A percentile compares a stretch with the other conserved stretches of the same genome.
phyloP scores from a whole-genome alignment of 2,797 vertebrate genomes.

The Octomys mimax region DNA sequence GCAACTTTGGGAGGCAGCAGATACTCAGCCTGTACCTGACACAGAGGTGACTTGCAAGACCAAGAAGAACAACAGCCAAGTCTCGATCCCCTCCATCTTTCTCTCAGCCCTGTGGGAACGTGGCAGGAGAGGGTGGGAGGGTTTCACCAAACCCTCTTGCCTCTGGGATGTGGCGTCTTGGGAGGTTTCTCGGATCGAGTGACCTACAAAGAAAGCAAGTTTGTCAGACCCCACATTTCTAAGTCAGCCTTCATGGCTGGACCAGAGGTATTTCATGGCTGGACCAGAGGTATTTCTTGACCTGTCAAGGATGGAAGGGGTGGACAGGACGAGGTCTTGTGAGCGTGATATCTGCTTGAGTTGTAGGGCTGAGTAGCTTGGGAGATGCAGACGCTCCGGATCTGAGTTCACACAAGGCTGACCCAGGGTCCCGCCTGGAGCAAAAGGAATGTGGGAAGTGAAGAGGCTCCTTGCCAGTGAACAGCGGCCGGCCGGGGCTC shows the following conservation, averaged over 20 bases:
- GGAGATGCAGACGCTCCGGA: not conserved
- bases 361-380: not conserved
- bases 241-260: not conserved
- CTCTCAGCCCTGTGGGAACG: not conserved
- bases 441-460: not conserved
- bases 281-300: not conserved
- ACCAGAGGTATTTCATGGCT: not conserved
- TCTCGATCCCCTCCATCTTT: slow-evolving; percentile 72
- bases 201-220: slow-evolving; percentile 75
- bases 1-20: slow-evolving; percentile 2
- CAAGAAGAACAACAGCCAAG: slow-evolving; percentile 80
- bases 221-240: slow-evolving; percentile 49
- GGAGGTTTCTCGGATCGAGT: slow-evolving; percentile 30
- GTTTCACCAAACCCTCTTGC: not conserved
- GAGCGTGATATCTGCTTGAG: not conserved
- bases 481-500: not conserved
- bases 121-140: not conserved
- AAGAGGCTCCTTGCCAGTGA: not conserved
- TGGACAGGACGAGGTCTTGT: not conserved
- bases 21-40: slow-evolving; percentile 86
- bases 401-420: slow-evolving; percentile 8
- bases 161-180: not conserved
- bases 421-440: not conserved
- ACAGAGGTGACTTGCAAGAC: slow-evolving; percentile 81
- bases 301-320: not conserved